Evolutionary conservation across 2,888 invertebrate species (phyloP).

Genomic region (Acanthococcus lagerstroemiae): DNA sequence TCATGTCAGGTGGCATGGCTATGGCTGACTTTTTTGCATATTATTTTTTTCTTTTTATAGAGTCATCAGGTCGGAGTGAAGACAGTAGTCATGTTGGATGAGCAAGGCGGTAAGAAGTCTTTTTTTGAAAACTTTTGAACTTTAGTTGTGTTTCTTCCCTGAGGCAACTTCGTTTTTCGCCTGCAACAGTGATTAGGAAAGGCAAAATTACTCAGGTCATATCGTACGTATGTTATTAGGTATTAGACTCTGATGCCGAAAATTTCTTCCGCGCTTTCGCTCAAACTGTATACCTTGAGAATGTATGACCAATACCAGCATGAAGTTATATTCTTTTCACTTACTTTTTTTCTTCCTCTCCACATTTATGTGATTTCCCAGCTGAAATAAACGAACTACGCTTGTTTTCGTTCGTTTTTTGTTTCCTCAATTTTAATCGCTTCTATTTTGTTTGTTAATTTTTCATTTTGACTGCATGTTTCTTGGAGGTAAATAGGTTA

Average conservation of each 20-base stretch:
- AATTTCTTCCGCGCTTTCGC: too few species aligned
- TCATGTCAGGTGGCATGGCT: conserved; percentile 25
- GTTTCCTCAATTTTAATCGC: background rate
- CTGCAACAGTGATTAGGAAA: too few species aligned
- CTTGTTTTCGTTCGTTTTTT: background rate
- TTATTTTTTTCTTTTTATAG: conserved; percentile 50
- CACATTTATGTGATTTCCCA: too few species aligned
- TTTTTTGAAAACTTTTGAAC: conserved; percentile 7
- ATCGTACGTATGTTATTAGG: too few species aligned
- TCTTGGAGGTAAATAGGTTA: conserved; percentile 8
- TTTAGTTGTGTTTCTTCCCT: background rate
- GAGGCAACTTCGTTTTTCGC: background rate
- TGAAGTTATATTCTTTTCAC: too few species aligned
- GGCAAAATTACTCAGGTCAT: too few species aligned
- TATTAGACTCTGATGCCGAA: too few species aligned
- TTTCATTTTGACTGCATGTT: background rate
- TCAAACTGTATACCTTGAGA: too few species aligned
- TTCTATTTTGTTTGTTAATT: background rate
- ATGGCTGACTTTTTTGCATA: conserved; percentile 36
- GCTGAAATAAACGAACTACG: background rate
- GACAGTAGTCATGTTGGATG: conserved; percentile 99
- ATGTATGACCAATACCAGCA: too few species aligned
- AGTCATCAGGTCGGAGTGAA: conserved; percentile 99
- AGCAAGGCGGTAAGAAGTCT: conserved; percentile 93
- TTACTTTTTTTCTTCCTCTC: too few species aligned